Evolutionary conservation across 2,113 vertebrate genomes (phyloP).

Genomic region (Syrmaticus mikado): DNA sequence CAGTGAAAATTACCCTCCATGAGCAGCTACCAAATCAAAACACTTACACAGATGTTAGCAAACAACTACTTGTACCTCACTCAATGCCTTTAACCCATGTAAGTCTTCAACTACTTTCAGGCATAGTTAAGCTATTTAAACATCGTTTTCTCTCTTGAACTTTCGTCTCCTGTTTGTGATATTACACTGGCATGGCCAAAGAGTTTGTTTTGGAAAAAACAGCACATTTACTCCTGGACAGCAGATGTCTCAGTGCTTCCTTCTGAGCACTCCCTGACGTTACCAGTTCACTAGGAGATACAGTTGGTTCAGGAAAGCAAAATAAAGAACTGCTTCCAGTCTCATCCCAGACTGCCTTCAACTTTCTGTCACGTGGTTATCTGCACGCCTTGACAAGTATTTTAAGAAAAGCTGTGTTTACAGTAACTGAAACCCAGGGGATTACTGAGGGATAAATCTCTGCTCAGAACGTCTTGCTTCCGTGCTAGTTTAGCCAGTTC

Average conservation of each 20-base stretch:
- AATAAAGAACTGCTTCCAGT: neutral
- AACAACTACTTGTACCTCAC: neutral
- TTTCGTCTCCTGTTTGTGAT: neutral
- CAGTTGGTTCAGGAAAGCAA: neutral
- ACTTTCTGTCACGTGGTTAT: neutral
- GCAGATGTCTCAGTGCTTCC: neutral
- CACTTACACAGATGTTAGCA: neutral
- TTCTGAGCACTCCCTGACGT: neutral
- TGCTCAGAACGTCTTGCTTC: neutral
- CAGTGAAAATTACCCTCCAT: neutral
- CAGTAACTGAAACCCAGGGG: conserved; percentile 22
- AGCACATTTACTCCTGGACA: neutral
- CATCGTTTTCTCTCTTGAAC: neutral
- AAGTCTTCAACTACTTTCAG: neutral
- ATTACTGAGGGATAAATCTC: neutral
- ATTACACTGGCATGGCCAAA: neutral
- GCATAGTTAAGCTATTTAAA: neutral
- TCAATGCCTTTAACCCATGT: neutral
- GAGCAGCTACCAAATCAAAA: neutral
- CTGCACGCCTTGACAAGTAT: neutral
- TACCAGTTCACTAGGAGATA: neutral
- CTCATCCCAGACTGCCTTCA: neutral
- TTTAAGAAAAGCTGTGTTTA: conserved; percentile 31
- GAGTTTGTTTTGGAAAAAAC: neutral
- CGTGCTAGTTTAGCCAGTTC: conserved; percentile 44